These are phyloP conservation scores for Mesorhabditis spiculigera DNA, from an alignment of 2,888 invertebrate genomes.

Conservation along the genomic window DNA sequence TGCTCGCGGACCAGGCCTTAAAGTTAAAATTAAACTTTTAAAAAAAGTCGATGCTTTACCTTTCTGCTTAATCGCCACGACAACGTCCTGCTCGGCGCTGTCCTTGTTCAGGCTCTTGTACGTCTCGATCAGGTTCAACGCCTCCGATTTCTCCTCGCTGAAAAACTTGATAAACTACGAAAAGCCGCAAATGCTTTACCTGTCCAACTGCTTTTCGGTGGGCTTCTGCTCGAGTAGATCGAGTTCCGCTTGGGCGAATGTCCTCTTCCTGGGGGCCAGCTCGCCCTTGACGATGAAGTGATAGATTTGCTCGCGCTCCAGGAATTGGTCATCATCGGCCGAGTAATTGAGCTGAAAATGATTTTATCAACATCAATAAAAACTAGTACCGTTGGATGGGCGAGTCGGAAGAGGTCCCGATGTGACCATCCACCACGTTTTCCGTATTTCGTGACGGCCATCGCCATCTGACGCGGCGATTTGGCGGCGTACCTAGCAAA, in stretches of 20 bases:
- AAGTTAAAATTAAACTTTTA: neutral
- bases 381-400: conserved; percentile 52
- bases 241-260: conserved; percentile 15
- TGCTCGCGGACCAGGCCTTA: conserved; percentile 69
- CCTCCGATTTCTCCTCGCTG: conserved; percentile 12
- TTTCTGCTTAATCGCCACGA: conserved; percentile 26
- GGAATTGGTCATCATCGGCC: conserved; percentile 14
- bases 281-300: conserved; percentile 38
- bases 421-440: conserved; percentile 73
- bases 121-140: conserved; percentile 36
- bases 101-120: conserved; percentile 29
- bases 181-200: conserved; percentile 13
- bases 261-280: neutral
- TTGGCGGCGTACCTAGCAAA: conserved; percentile 60
- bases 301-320: conserved; percentile 47
- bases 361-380: no score
- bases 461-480: conserved; percentile 68
- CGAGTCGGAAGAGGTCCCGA: conserved; percentile 68
- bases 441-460: conserved; percentile 68
- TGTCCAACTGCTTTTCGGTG: conserved; percentile 12
- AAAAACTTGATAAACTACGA: neutral
- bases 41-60: conserved; percentile 11
- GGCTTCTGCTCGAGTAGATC: conserved; percentile 11
- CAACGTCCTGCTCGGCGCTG: conserved; percentile 22
- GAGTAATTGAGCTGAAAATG: neutral